A percentile compares a stretch with the other conserved stretches of the same genome.
Evolutionary conservation across 2,113 vertebrate genomes (phyloP).

Genomic region (Acanthochromis polyacanthus): DNA sequence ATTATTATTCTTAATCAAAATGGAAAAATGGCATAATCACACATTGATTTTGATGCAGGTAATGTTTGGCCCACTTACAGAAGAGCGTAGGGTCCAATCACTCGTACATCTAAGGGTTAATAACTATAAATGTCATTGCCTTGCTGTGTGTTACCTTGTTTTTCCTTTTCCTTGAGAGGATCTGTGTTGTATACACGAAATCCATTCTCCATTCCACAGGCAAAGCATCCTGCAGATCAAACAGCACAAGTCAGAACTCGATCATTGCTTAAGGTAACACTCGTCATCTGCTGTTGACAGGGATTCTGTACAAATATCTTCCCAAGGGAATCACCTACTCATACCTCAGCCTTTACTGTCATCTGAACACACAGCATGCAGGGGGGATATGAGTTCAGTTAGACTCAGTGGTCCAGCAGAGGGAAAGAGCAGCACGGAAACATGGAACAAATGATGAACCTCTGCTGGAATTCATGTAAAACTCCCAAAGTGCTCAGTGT

Average conservation of each 20-base stretch:
- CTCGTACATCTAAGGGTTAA: too few relatives aligned
- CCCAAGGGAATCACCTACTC: neutral
- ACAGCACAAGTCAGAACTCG: neutral
- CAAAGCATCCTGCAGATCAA: conserved; percentile 92
- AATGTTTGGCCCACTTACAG: too few relatives aligned
- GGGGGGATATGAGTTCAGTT: neutral
- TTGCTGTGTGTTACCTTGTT: conserved; percentile 90
- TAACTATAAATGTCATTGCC: neutral
- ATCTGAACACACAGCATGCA: neutral
- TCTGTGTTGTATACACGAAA: conserved; percentile 99
- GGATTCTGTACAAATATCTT: too few relatives aligned
- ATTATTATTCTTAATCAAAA: too few relatives aligned
- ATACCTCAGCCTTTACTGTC: neutral
- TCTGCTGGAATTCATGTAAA: neutral
- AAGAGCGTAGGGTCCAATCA: too few relatives aligned
- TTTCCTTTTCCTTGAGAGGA: conserved; percentile 99
- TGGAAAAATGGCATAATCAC: too few relatives aligned
- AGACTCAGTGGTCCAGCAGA: neutral
- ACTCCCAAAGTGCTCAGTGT: neutral
- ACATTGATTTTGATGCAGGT: too few relatives aligned
- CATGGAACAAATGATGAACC: conserved; percentile 23
- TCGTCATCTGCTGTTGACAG: neutral
- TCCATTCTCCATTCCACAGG: conserved; percentile 99
- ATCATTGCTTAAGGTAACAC: neutral
- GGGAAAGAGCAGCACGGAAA: neutral